Evolutionary conservation across 2,888 invertebrate genomes (phyloP).

Genomic region (Lathronympha strigana): DNA sequence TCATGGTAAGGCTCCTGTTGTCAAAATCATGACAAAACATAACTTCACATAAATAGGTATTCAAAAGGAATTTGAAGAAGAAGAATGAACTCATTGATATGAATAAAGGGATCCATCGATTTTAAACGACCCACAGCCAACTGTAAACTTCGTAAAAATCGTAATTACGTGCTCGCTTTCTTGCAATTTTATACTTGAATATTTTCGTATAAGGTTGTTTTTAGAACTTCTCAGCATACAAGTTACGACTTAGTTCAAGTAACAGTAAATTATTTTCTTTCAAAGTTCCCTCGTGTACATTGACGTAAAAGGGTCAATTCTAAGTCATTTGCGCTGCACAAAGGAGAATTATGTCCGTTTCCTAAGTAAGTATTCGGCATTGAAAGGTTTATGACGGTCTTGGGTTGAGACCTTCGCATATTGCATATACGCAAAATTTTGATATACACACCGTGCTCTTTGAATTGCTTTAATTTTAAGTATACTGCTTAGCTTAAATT

Average conservation of each 20-base stretch:
- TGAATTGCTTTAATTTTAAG: too few species aligned
- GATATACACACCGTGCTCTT: too few species aligned
- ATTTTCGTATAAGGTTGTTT: background rate
- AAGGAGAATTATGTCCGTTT: slow-evolving; percentile 19
- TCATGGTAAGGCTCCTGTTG: too few species aligned
- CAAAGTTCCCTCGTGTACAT: slow-evolving; percentile 14
- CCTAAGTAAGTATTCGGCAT: slow-evolving; percentile 2
- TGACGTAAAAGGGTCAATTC: slow-evolving; percentile 30
- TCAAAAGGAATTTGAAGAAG: too few species aligned
- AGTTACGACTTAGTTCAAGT: background rate
- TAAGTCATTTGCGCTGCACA: slow-evolving; percentile 31
- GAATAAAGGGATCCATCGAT: background rate
- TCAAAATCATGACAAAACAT: too few species aligned
- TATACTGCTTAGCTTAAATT: too few species aligned
- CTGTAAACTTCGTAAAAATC: background rate
- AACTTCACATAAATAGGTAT: too few species aligned
- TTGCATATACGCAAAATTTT: too few species aligned
- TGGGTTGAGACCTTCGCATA: background rate
- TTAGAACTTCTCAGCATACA: background rate
- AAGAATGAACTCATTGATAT: too few species aligned
- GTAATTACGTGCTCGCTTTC: background rate
- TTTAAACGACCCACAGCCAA: background rate
- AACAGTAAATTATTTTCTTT: slow-evolving; percentile 13
- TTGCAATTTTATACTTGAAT: background rate
- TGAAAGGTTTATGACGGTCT: background rate